phyloP scores from a whole-genome alignment of 37 sponge, comb jelly and placozoan species.

The Mnemiopsis leidyi region DNA sequence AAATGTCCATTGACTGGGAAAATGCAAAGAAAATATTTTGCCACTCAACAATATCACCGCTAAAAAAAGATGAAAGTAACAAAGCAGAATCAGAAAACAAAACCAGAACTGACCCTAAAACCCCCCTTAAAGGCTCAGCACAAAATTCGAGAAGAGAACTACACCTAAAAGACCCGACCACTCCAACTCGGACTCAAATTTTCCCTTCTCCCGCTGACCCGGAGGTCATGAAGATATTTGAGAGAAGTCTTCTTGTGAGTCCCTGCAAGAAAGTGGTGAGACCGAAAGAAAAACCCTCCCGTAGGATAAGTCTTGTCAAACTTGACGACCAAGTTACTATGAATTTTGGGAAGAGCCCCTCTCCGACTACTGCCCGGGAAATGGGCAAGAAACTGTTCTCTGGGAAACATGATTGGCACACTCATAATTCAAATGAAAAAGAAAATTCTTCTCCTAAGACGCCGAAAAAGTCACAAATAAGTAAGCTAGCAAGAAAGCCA shows the following conservation, averaged over 20 bases:
- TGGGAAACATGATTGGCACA: conserved; percentile 9
- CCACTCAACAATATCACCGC: conserved; percentile 27
- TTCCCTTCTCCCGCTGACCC: conserved; percentile 6
- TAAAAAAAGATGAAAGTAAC: not conserved
- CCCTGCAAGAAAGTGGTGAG: not conserved
- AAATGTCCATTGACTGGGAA: conserved; percentile 64
- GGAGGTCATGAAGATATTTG: conserved; percentile 26
- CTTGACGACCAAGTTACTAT: not conserved
- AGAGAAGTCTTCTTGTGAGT: conserved; percentile 16
- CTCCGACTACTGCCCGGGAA: conserved; percentile 13
- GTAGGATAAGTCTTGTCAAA: conserved; percentile 35
- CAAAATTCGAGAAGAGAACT: not conserved
- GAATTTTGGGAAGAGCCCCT: conserved; percentile 43
- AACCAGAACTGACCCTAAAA: not conserved
- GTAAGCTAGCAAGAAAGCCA: not conserved
- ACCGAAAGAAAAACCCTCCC: not conserved
- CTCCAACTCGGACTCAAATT: not conserved
- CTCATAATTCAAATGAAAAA: not conserved
- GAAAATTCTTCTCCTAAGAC: not conserved
- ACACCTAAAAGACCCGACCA: not conserved
- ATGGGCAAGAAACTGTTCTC: conserved; percentile 54
- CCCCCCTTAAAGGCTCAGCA: not conserved
- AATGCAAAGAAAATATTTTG: not conserved
- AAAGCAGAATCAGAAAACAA: not conserved
- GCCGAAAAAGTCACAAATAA: not conserved